Base-by-base conservation (phyloP, 2,888 invertebrate species). In the Cephus nigrinus region DNA sequence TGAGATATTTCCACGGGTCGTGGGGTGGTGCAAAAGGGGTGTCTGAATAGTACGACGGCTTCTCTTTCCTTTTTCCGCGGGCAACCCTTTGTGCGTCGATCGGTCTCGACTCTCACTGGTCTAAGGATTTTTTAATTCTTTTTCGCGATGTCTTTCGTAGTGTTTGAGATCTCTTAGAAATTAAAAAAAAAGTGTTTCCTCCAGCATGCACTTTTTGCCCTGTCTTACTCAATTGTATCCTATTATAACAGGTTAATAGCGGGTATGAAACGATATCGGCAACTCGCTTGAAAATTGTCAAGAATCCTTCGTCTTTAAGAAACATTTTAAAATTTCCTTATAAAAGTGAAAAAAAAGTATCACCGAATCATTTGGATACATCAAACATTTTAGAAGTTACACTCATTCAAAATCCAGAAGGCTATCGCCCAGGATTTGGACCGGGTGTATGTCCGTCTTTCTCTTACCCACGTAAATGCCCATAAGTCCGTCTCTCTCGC, bases 41-140 rank as follows among this genome's bases (percentile, higher is more conserved):
- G 55, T 55, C 55, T 23, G 9, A 15, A 55, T 23, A 9, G 9
- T 55, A 55, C 23, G 55, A 23, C 9, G 55, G 55, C 55, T 55
- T 55, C 23, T 55, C 55, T 55, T 55, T 55, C 1, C 55, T 55
- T 23, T 55, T 55, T 9, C 55, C 82, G 82, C 84, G 83, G 82
- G 81, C 82, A 71, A 75, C 71, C 86, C 81, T 86, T 87, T 90
- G 88, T 89, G 86, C 85, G 33, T 33, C 71, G 30, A 33, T 71
- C 33, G 23, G 5, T 71, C 33, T 71, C 30, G 3, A 71, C 30
- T 33, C 71, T 55, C 55, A 9, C 55, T 23, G 23, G 23, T 23
- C 5, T 23, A 55, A 23, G 23, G 9, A 55, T 9, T 23, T 55
- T 55, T 9, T 1, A 9, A 9, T 9, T 55, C 23, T 55, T 55